Base-by-base conservation (phyloP, 2,113 vertebrate species). In the Mustela lutreola region DNA sequence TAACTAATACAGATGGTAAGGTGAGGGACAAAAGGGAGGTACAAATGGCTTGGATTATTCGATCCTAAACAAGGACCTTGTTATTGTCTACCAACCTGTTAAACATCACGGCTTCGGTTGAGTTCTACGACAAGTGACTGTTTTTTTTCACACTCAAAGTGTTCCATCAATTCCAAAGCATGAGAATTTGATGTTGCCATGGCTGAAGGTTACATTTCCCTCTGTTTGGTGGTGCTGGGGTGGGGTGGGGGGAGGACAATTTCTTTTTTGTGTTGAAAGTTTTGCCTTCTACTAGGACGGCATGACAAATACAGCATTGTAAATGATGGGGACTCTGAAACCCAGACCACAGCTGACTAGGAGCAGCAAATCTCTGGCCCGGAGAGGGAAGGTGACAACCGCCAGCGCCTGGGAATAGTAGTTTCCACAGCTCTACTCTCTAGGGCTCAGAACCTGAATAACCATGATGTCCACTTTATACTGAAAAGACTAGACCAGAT, bases 1-100 rank as follows among this genome's bases (percentile, higher is more conserved):
- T 75, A 94, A 80, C 36, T 67, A 91, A 67, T 62, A 62, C 39
- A 94, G 56, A 96, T n/a, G 79, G 71, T 56, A 89, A 87, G 67
- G 4, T 94, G 56, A 33, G 62, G 58, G 33, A 70, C 60, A 90
- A 79, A 16, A 0, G 7, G 3, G 11, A 80, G n/a, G 45, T 12
- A 86, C 48, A 75, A 96, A 70, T 79, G 48, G 67, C 82, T 88
- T 56, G 24, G 48, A 31, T 73, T 93, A 89, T 45, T 86, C n/a
- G 31, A 6, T 36, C 21, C 14, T 45, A 80, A 85, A 36, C 36
- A 97, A 95, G 14, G 50, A 90, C 22, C 22, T 45, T 86, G 39
- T 86, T 89, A 95, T 3, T 82, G 76, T 63, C 53, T n/a, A 70
- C 39, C 42, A 56, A 60, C 24, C 36, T 50, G 42, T 73, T 70